Base-by-base conservation (phyloP, 2,888 invertebrate species). In the Chrysolina americana region DNA sequence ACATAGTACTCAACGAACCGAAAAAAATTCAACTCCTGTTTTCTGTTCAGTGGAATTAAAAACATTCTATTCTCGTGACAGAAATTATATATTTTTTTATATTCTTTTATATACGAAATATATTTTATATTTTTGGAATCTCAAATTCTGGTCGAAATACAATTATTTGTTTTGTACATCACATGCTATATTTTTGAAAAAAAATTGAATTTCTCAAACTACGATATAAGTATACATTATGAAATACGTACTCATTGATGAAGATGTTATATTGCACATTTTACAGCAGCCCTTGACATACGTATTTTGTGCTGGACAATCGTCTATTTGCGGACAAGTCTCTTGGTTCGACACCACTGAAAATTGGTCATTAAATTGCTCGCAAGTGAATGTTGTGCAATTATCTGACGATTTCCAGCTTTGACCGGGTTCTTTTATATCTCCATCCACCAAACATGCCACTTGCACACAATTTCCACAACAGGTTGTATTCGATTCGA, bases 231-330 rank as follows among this genome's bases (percentile, higher is more conserved):
- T 62, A 36, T 41, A 28, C 11, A 53, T 50, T 36, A 53, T 36
- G 41, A 11, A 13, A 11, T 41, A 64, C 41, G 0, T 53, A 92
- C 91, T 88, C 77, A 90, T 87, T 5, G 89, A 82, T 10, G 86
- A 81, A 0, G 90, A 84, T 1, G 90, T 91, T 28, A 89, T 83
- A 76, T 91, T 91, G 85, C 95, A 95, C 64, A 89, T 86, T 41
- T 90, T 88, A 81, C 95, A 95, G 85, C 95, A 95, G 65, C 92
- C 92, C 36, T 92, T 92, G 15, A 88, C 86, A 81, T 91, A 90
- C 19, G 91, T 82, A 75, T 91, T 86, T 23, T 91, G 89, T 0
- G 89, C 86, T 0, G 90, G 88, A 48, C 59, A 68, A 59, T 87
- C 83, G n/a, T 86, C 83, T 0, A 90, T 87, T 86, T 92, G 91